These are phyloP conservation scores for Drosophila parabipectinata DNA, from an alignment of 1,140 invertebrate genomes.

Conservation along the genomic window DNA sequence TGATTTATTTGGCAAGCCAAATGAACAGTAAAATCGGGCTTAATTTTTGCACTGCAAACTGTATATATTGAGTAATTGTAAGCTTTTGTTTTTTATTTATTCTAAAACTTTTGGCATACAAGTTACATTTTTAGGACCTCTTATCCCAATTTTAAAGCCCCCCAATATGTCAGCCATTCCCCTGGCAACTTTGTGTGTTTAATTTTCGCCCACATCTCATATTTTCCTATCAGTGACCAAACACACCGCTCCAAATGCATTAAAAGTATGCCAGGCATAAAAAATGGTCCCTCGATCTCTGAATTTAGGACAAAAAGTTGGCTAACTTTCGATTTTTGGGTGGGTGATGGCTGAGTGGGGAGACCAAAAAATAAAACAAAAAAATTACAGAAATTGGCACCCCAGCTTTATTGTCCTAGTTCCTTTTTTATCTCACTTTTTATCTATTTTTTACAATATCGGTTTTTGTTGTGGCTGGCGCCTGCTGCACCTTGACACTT, in stretches of 20 bases:
- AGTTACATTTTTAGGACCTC: neutral
- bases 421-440: conserved; percentile 18
- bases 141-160: neutral
- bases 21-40: conserved; percentile 13
- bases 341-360: conserved; percentile 9
- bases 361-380: conserved; percentile 2
- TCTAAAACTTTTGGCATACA: neutral
- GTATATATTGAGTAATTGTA: neutral
- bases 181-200: conserved; percentile 24
- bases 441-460: conserved; percentile 28
- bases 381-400: conserved; percentile 36
- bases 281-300: conserved; percentile 4
- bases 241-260: conserved; percentile 30
- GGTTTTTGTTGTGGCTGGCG: conserved; percentile 23
- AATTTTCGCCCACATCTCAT: conserved; percentile 23
- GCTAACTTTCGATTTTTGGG: conserved; percentile 44
- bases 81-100: no score
- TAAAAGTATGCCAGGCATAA: conserved; percentile 41
- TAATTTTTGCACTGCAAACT: neutral
- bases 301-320: conserved; percentile 29
- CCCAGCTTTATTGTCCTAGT: conserved; percentile 41
- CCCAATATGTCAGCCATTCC: conserved; percentile 9
- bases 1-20: conserved; percentile 29
- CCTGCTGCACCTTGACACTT: conserved; percentile 50
- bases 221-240: conserved; percentile 23